These are phyloP conservation scores for Scotopteryx bipunctaria DNA, from an alignment of 2,888 invertebrate species.

Conservation along the genomic window DNA sequence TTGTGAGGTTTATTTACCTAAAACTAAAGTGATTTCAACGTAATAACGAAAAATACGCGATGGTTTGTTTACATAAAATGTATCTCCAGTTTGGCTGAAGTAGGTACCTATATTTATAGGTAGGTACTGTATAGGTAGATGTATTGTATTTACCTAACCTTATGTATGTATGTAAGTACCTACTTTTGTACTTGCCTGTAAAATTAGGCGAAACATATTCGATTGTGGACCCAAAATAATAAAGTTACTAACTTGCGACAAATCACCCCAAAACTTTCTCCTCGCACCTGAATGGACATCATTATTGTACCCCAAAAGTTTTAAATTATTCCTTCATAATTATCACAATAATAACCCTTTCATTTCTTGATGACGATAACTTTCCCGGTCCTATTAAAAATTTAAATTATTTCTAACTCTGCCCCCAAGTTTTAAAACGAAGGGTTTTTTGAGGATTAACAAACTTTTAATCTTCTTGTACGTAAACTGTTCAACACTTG, in stretches of 20 bases:
- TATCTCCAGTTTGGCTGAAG: too few species aligned
- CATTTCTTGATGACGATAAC: conserved; percentile 49
- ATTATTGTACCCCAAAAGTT: conserved; percentile 29
- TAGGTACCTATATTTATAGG: too few species aligned
- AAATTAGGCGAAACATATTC: background rate
- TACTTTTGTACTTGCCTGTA: too few species aligned
- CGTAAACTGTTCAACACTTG: conserved; percentile 8
- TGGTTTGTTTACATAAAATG: too few species aligned
- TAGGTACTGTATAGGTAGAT: too few species aligned
- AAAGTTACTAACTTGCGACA: conserved; percentile 15
- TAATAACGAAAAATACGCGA: too few species aligned
- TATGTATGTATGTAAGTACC: too few species aligned
- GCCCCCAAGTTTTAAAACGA: conserved; percentile 15
- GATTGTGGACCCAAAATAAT: conserved; percentile 10
- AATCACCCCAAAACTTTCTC: conserved; percentile 20
- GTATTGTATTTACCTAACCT: too few species aligned
- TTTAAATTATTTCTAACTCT: conserved; percentile 29
- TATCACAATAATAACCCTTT: conserved; percentile 60
- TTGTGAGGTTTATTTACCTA: too few species aligned
- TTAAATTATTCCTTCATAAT: conserved; percentile 49
- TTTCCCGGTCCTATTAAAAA: conserved; percentile 36
- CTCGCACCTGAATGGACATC: conserved; percentile 27
- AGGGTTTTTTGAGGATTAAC: conserved; percentile 18
- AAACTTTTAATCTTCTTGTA: conserved; percentile 21
- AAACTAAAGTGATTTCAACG: too few species aligned